Percentiles rank a stretch among this genome's conserved stretches.
These are phyloP conservation scores for Nibea albiflora DNA, from an alignment of 2,113 vertebrate species.

Conservation along the genomic window DNA sequence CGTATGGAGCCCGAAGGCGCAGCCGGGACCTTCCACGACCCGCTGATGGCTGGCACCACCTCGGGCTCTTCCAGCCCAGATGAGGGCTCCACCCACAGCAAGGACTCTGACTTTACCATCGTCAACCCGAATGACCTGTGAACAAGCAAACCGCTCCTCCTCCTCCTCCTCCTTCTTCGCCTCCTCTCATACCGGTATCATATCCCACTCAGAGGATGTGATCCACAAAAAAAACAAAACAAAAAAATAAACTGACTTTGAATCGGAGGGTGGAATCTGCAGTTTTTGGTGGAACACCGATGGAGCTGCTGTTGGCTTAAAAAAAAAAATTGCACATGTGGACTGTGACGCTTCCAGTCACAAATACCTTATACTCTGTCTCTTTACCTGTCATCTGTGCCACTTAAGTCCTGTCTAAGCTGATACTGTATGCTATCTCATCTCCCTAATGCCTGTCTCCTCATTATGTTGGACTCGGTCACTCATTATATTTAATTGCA, in stretches of 20 bases:
- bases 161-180: background rate
- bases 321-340: slow-evolving; percentile 70
- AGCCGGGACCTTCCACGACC: slow-evolving; percentile 89
- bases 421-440: slow-evolving; percentile 63
- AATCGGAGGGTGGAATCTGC: background rate
- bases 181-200: slow-evolving; percentile 5
- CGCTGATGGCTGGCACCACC: slow-evolving; percentile 85
- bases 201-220: slow-evolving; percentile 20
- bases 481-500: slow-evolving; percentile 41
- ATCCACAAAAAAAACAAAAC: slow-evolving; percentile 28
- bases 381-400: slow-evolving; percentile 60
- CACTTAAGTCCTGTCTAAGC: slow-evolving; percentile 59
- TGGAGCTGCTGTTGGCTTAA: slow-evolving; percentile 34
- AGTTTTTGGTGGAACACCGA: slow-evolving; percentile 9
- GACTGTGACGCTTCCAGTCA: slow-evolving; percentile 65
- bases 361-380: slow-evolving; percentile 40
- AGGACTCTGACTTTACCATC: slow-evolving; percentile 98
- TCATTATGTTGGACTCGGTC: slow-evolving; percentile 9
- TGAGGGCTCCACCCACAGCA: slow-evolving; percentile 95
- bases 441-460: slow-evolving; percentile 41
- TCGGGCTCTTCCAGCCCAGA: slow-evolving; percentile 94
- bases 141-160: slow-evolving; percentile 35
- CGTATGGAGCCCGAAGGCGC: slow-evolving; percentile 79
- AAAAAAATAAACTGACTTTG: slow-evolving; percentile 17
- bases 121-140: slow-evolving; percentile 93